These are phyloP conservation scores for Misgurnus mizolepis DNA, from an alignment of 2,113 vertebrate species.

Conservation along the genomic window DNA sequence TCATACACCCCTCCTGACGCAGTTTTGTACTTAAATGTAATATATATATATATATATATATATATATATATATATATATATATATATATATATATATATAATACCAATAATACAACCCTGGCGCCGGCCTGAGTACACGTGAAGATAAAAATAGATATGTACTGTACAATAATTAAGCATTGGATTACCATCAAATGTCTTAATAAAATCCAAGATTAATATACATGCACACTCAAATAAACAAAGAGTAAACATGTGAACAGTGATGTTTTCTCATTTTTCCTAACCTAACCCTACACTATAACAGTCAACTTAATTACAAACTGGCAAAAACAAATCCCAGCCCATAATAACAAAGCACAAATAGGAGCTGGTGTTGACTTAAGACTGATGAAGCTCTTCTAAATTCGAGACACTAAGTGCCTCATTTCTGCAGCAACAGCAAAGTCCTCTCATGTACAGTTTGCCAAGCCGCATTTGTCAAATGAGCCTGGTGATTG, in stretches of 20 bases:
- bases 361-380: constrained; percentile 36
- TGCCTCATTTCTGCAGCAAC: constrained; percentile 37
- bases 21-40: too few relatives aligned
- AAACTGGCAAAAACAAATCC: constrained; percentile 29
- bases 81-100: too few relatives aligned
- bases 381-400: constrained; percentile 37
- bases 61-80: too few relatives aligned
- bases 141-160: neutral
- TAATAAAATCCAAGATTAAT: neutral
- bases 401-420: constrained; percentile 29
- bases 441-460: constrained; percentile 28
- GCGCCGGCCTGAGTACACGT: neutral
- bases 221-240: neutral
- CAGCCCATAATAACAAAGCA: constrained; percentile 17
- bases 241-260: neutral
- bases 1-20: too few relatives aligned
- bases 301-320: constrained; percentile 32
- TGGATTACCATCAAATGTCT: neutral
- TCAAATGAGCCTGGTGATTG: constrained; percentile 11
- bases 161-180: neutral
- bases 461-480: constrained; percentile 16
- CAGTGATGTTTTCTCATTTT: neutral
- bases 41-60: too few relatives aligned
- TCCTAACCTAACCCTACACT: constrained; percentile 6
- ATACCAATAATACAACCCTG: too few relatives aligned